These are phyloP conservation scores for Polyploca ridens DNA, from an alignment of 2,888 invertebrate genomes.

Conservation along the genomic window DNA sequence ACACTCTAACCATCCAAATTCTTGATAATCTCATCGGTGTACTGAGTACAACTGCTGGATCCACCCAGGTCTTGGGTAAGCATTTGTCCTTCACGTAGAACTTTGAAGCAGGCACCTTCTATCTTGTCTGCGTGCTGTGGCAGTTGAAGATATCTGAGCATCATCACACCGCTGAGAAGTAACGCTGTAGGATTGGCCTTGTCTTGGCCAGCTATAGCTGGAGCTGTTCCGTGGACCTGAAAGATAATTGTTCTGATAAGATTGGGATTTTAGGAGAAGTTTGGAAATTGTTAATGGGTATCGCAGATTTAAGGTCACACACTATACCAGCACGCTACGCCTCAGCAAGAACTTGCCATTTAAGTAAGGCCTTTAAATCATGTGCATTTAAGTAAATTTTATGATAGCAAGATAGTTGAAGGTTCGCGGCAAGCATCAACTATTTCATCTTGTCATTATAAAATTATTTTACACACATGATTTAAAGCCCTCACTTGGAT, in stretches of 20 bases:
- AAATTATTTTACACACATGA: no score
- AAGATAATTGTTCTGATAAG: conserved; percentile 14
- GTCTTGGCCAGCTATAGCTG: conserved; percentile 98
- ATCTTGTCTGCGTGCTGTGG: conserved; percentile 90
- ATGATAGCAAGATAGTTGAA: no score
- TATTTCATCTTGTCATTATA: no score
- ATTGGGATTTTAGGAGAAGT: conserved; percentile 10
- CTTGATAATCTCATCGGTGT: conserved; percentile 93
- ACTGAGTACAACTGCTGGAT: conserved; percentile 95
- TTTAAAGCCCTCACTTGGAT: no score
- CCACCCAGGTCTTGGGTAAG: conserved; percentile 98
- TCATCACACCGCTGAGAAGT: conserved; percentile 98
- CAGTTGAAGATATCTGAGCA: conserved; percentile 96
- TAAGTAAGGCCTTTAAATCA: no score
- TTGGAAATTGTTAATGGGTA: conserved; percentile 18
- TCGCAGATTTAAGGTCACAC: conserved; percentile 6
- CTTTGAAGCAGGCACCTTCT: conserved; percentile 92
- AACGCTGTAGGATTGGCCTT: conserved; percentile 99
- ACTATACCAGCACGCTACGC: no score
- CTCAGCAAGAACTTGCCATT: no score
- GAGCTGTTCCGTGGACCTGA: conserved; percentile 98
- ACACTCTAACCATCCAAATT: conserved; percentile 38
- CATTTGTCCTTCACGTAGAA: conserved; percentile 92
- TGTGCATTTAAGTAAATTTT: no score
- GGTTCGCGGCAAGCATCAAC: no score